Evolutionary conservation across 2,888 invertebrate species (phyloP).

Genomic region (Lasioglossum marginatum): DNA sequence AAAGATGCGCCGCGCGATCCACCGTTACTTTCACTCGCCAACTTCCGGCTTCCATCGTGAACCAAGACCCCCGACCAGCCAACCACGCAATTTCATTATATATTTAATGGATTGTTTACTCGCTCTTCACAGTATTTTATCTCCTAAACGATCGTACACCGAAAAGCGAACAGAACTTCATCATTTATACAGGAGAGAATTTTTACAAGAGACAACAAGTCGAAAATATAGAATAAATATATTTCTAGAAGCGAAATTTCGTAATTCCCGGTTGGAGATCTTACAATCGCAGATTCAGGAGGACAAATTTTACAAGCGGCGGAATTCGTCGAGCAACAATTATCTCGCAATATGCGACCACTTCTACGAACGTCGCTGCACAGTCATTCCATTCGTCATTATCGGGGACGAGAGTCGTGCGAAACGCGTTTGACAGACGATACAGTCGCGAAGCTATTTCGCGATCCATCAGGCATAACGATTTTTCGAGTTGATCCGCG

Average conservation of each 20-base stretch:
- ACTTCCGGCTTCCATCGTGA: background rate
- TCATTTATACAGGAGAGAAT: background rate
- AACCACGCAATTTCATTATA: background rate
- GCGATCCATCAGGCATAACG: conserved; percentile 38
- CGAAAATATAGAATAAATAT: background rate
- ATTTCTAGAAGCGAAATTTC: no score
- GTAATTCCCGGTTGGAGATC: no score
- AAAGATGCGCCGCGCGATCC: background rate
- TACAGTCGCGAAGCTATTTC: conserved; percentile 38
- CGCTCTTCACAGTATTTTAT: background rate
- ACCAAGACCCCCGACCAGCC: background rate
- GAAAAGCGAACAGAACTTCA: background rate
- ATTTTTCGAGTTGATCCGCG: conserved; percentile 39
- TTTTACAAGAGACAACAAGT: background rate
- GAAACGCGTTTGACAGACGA: conserved; percentile 12
- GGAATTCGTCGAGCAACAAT: background rate
- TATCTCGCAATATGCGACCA: background rate
- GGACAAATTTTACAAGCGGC: background rate
- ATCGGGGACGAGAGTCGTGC: background rate
- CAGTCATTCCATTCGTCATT: conserved; percentile 20
- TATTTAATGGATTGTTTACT: background rate
- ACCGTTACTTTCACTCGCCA: conserved; percentile 8
- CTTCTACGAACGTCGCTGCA: conserved; percentile 1
- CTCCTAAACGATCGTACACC: background rate
- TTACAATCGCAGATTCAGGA: background rate